Conservation (phyloP, 2,113 vertebrate genomes). For the Poeciliopsis turrubarensis region DNA sequence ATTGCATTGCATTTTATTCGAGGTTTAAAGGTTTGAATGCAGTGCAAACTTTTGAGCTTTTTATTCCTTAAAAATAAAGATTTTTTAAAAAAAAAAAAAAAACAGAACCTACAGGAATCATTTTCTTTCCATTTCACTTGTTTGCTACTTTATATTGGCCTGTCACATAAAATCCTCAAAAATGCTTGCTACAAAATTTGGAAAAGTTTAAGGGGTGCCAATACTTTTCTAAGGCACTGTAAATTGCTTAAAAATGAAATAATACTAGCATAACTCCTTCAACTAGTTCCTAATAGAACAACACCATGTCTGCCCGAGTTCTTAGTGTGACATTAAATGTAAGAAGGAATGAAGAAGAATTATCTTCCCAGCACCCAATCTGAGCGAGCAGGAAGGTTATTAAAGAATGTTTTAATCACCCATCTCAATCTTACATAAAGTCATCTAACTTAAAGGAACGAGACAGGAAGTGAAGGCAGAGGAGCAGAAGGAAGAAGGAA, state of each 20-base stretch:
- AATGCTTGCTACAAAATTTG: no score
- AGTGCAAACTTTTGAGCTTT: neutral
- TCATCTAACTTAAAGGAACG: slow-evolving; percentile 66
- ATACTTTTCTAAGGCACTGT: no score
- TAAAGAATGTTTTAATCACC: slow-evolving; percentile 40
- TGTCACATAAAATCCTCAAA: no score
- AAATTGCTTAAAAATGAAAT: no score
- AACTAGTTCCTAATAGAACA: neutral
- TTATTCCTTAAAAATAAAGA: neutral
- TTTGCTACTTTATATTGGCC: no score
- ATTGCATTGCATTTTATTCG: no score
- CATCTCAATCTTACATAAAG: slow-evolving; percentile 45
- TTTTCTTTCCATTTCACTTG: no score
- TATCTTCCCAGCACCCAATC: neutral
- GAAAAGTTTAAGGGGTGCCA: no score
- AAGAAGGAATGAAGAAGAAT: neutral
- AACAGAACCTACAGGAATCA: no score
- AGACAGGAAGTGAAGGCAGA: slow-evolving; percentile 23
- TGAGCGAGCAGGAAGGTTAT: neutral
- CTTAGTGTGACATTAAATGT: neutral
- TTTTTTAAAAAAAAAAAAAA: no score
- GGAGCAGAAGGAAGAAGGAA: neutral
- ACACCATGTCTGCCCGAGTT: neutral
- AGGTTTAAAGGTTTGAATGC: neutral
- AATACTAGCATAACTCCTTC: no score